Conservation (phyloP, 2,888 invertebrate species). For the Eudemis profundana region DNA sequence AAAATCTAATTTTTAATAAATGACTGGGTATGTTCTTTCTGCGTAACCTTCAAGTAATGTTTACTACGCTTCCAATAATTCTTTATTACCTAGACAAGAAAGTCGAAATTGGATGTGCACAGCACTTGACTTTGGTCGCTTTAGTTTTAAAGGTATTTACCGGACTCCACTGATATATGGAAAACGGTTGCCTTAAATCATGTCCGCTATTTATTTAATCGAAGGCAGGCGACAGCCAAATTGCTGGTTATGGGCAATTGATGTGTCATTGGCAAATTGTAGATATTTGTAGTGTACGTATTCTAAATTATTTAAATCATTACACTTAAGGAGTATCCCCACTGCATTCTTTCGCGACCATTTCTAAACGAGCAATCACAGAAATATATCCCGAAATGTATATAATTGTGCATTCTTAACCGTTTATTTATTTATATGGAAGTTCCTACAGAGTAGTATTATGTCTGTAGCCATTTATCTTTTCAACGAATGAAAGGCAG, state of each 20-base stretch:
- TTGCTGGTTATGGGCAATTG: conserved; percentile 12
- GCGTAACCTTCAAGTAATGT: not conserved
- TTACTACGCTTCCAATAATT: not conserved
- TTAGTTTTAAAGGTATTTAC: not conserved
- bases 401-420: too few species aligned
- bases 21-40: too few species aligned
- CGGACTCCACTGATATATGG: conserved; percentile 7
- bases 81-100: not conserved
- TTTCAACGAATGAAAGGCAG: too few species aligned
- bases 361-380: too few species aligned
- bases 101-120: not conserved
- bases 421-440: too few species aligned
- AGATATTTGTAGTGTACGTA: not conserved
- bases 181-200: not conserved
- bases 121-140: not conserved
- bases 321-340: too few species aligned
- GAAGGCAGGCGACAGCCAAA: conserved; percentile 28
- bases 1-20: too few species aligned
- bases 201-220: conserved; percentile 2
- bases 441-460: too few species aligned
- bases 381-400: too few species aligned
- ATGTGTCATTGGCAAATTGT: not conserved
- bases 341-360: too few species aligned
- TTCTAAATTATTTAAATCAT: not conserved
- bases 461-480: too few species aligned